Base-by-base conservation (phyloP, 2,888 invertebrate species). In the Nycteola revayana region DNA sequence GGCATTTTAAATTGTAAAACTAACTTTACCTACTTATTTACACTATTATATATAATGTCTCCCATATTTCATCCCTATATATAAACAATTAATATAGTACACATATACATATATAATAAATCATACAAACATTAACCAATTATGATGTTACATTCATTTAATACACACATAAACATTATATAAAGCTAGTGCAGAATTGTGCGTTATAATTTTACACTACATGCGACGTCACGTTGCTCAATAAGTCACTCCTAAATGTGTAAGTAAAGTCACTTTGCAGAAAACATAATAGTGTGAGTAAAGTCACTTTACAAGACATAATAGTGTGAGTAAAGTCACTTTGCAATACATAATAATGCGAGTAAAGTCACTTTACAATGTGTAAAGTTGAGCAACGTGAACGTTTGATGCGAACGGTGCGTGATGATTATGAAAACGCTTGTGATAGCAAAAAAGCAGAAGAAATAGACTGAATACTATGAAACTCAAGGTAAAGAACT, bases 351-450 rank as follows among this genome's bases (percentile, higher is more conserved):
- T n/a, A 17, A 7, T 32, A 22, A 18, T 22, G 27, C 25, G 38
- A 38, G 22, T 40, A 6, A 32, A 28, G 20, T 25, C 0, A 22
- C n/a, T n/a, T n/a, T n/a, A n/a, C n/a, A n/a, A n/a, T n/a, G n/a
- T n/a, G n/a, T n/a, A n/a, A n/a, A n/a, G n/a, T n/a, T n/a, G 24
- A 17, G 18, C 33, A 28, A 14, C 24, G 33, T 33, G 35, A 27
- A 22, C n/a, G n/a, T n/a, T 26, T 43, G 35, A 37, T 28, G 31
- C 26, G 9, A 60, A 54, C 56, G 70, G 85, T 83, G 86, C 83
- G 57, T 79, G 86, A 85, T 85, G 87, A 86, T 86, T 77, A 84
- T 74, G 76, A 56, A 75, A 78, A 66, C 70, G 85, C 84, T n/a
- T 61, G 86, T 87, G 87, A 82, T 63, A 41, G 36, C 50, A 42